Evolutionary conservation across 2,797 vertebrate genomes (phyloP).

Genomic region (Rachycentron canadum): DNA sequence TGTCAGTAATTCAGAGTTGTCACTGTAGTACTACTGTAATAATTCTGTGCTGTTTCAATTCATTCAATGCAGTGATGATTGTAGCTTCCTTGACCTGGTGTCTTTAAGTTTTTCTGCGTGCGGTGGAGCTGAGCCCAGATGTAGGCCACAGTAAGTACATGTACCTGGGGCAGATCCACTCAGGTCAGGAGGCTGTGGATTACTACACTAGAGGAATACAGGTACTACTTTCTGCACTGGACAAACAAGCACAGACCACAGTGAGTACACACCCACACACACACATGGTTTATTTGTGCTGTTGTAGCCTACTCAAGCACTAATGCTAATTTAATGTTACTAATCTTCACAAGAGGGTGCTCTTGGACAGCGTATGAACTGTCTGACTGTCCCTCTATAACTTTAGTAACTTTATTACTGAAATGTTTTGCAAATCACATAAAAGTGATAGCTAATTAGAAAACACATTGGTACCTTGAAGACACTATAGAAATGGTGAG

Average conservation of each 20-base stretch:
- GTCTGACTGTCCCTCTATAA: slow-evolving; percentile 7
- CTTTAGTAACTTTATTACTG: not conserved
- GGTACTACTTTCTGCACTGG: slow-evolving; percentile 80
- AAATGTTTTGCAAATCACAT: not conserved
- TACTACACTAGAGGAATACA: slow-evolving; percentile 87
- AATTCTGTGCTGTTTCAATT: not conserved
- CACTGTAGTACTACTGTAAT: not conserved
- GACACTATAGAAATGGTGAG: not conserved
- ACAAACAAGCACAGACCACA: slow-evolving; percentile 71
- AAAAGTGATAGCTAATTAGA: not conserved
- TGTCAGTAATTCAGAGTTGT: not conserved
- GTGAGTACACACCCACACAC: slow-evolving; percentile 63
- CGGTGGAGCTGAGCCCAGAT: slow-evolving; percentile 86
- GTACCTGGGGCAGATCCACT: slow-evolving; percentile 89
- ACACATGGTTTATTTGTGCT: not conserved
- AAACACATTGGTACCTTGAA: not conserved
- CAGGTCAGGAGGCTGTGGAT: slow-evolving; percentile 83
- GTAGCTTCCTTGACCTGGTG: slow-evolving; percentile 79
- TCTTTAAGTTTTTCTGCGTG: slow-evolving; percentile 80
- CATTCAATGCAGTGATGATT: not conserved
- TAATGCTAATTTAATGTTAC: slow-evolving; percentile 12
- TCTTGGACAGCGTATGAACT: slow-evolving; percentile 37
- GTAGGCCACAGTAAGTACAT: slow-evolving; percentile 89
- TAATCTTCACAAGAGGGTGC: slow-evolving; percentile 64
- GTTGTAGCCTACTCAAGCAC: not conserved